A percentile compares a stretch with the other conserved stretches of the same genome.
These are phyloP conservation scores for Acanthornis magna DNA, from an alignment of 2,797 vertebrate genomes.

Conservation along the genomic window DNA sequence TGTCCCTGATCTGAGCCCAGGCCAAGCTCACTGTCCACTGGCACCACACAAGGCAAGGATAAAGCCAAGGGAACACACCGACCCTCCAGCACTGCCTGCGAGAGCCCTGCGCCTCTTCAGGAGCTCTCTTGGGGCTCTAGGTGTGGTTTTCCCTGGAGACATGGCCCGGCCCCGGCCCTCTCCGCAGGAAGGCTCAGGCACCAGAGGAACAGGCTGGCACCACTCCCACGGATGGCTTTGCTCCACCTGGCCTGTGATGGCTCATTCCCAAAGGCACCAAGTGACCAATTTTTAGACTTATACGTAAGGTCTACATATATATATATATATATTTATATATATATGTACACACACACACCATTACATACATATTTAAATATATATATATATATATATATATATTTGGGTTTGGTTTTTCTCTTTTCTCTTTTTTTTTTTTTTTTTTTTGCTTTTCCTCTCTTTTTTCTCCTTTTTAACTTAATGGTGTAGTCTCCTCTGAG, in stretches of 20 bases:
- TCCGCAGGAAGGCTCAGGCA: not conserved
- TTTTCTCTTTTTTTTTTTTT: not conserved
- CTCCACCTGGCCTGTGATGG: not conserved
- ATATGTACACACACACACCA: too few species aligned
- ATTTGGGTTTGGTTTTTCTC: not conserved
- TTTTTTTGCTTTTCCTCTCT: not conserved
- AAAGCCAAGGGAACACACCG: not conserved
- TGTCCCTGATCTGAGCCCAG: not conserved
- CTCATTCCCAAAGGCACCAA: constrained; percentile 42
- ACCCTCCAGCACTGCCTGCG: not conserved
- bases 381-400: constrained; percentile 48
- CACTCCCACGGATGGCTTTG: not conserved
- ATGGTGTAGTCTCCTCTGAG: constrained; percentile 38
- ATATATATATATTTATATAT: not conserved
- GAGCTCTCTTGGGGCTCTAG: not conserved
- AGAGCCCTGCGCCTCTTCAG: not conserved
- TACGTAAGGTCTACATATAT: constrained; percentile 44
- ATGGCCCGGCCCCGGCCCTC: rapidly evolving
- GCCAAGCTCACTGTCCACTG: not conserved
- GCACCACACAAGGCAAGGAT: not conserved
- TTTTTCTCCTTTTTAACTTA: constrained; percentile 66
- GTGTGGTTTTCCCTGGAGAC: not conserved
- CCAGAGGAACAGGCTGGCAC: not conserved
- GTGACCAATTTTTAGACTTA: constrained; percentile 50
- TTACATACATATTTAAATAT: constrained; percentile 42